Evolutionary conservation across 2,113 vertebrate species (phyloP).

Genomic region (Galemys pyrenaicus): DNA sequence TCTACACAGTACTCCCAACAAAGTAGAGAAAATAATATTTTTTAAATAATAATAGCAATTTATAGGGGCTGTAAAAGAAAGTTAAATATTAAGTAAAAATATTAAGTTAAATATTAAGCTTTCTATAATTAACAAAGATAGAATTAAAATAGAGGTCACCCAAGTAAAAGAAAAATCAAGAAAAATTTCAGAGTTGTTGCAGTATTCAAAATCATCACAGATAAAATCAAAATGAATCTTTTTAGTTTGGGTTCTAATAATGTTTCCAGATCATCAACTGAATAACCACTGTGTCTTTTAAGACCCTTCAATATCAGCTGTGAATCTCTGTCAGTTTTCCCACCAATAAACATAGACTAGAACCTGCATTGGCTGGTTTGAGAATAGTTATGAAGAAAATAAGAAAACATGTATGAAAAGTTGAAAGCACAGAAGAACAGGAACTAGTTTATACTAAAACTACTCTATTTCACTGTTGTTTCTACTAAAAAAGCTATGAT

Average conservation of each 20-base stretch:
- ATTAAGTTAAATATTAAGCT: background rate
- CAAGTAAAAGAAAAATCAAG: background rate
- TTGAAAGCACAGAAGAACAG: background rate
- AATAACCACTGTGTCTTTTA: background rate
- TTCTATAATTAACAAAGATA: conserved; percentile 4
- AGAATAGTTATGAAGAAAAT: background rate
- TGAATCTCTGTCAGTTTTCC: background rate
- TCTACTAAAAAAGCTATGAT: background rate
- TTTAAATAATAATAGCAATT: background rate
- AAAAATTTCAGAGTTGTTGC: background rate
- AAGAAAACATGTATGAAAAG: background rate
- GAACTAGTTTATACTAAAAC: background rate
- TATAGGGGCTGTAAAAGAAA: background rate
- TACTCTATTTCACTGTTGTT: background rate
- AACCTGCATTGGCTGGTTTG: background rate
- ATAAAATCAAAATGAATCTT: background rate
- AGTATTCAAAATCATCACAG: conserved; percentile 16
- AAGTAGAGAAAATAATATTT: background rate
- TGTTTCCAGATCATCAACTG: background rate
- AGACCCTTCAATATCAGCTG: background rate
- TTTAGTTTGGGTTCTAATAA: background rate
- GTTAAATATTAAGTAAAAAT: background rate
- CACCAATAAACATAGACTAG: background rate
- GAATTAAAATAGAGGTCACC: background rate
- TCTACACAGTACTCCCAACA: background rate